Evolutionary conservation across 2,113 vertebrate species (phyloP), one percentile per base, ranked within the genome.

Genomic region (Scortum barcoo): DNA sequence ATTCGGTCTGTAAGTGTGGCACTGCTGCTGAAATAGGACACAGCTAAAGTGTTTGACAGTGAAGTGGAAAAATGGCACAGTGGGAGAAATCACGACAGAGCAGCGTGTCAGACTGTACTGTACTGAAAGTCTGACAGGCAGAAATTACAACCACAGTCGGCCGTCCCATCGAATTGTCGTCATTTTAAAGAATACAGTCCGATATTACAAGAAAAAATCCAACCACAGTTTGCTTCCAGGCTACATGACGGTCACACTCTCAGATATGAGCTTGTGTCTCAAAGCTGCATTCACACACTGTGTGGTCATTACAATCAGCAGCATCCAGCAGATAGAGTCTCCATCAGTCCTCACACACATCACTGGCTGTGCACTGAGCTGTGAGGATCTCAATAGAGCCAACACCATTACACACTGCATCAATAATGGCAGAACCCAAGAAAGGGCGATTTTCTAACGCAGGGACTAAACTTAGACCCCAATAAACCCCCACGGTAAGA

Each of bases 311-410:
- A 58, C 28, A 28, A 24, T 44, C 72, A 17, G 75, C 30, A 57
- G 72, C 54, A 57, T 53, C 63, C 51, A 40, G 67, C 70, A 60
- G 82, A 75, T 30, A 40, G 11, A 2, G 78, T 62, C 86, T 85
- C 61, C 66, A 82, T 88, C 81, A 78, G 24, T 57, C n/a, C 60
- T 8, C 36, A 46, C 65, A 33, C 78, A 78, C 82, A 42, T 63
- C 71, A 82, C 75, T 26, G 36, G 11, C 53, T 68, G 75, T 19
- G 24, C 75, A 2, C 71, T 72, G 46, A 82, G 60, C 82, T 57
- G 82, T 48, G 51, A 78, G 61, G 9, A 40, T 63, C 70, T 81
- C 70, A 16, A 75, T 78, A 66, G 53, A 81, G 73, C 42, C 76
- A 22, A 57, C 81, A 48, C n/a, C 70, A 62, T 81, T 61, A 74